Percentiles rank a stretch among this genome's conserved stretches.
These are phyloP conservation scores for Heteromormyrus szaboi DNA, from an alignment of 2,797 vertebrate genomes.

Conservation along the genomic window DNA sequence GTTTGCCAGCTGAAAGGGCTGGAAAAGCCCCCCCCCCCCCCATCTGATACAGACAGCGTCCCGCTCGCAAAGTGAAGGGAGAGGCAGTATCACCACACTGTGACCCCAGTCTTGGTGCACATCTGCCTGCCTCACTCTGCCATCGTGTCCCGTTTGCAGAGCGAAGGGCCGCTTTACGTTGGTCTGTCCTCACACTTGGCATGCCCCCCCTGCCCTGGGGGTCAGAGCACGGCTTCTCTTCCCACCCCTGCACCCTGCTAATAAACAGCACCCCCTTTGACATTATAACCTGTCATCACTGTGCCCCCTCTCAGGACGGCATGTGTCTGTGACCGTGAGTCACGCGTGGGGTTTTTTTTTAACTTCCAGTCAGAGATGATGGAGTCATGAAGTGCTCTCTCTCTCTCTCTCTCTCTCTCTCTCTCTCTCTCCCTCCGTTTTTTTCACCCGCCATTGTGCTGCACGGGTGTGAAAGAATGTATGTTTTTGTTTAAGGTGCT, in stretches of 20 bases:
- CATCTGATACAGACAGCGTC: neutral
- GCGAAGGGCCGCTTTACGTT: neutral
- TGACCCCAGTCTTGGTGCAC: neutral
- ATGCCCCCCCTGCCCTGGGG: neutral
- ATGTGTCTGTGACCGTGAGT: slow-evolving; percentile 34
- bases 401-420: neutral
- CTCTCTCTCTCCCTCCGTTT: neutral
- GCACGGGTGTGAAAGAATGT: neutral
- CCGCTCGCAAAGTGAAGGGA: neutral
- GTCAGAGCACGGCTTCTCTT: neutral
- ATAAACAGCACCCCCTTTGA: neutral
- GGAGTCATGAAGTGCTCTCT: slow-evolving; percentile 14
- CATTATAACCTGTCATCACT: slow-evolving; percentile 21
- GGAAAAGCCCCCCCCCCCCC: neutral
- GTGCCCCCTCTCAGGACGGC: slow-evolving; percentile 18
- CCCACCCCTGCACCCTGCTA: neutral
- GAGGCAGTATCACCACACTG: neutral
- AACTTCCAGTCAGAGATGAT: slow-evolving; percentile 42
- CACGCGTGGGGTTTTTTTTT: slow-evolving; percentile 35
- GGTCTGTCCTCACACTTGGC: neutral
- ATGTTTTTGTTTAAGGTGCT: neutral
- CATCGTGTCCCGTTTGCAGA: neutral
- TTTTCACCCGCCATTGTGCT: neutral
- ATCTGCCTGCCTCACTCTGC: neutral
- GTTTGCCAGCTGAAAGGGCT: neutral